Evolutionary conservation across 30 jellyfish, hydroid and myxozoan genomes (phyloP), one percentile per base, ranked within the genome.

Genomic region (Catostylus mosaicus): DNA sequence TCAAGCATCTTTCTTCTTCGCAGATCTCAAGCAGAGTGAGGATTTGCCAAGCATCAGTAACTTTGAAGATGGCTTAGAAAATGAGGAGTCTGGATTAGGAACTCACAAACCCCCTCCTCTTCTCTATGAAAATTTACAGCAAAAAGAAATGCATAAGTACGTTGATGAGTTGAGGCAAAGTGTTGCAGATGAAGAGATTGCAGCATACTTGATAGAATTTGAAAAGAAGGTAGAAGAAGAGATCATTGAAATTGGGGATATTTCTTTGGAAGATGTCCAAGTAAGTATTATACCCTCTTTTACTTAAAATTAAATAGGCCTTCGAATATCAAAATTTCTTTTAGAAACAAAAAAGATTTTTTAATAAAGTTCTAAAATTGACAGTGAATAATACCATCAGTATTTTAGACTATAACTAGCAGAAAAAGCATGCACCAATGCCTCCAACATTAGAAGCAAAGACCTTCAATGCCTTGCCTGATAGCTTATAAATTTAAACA

Each of bases 211-310:
- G 24, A 90, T 60, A 40, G 98, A 93, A 37, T 93, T 93, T 83
- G 98, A 93, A 64, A 71, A 79, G 45, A 90, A 78, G 36, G 88
- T 93, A 26, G 97, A 93, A 30, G 89, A 87, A 31, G 98, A 93
- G 64, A 93, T 93, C 1, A 64, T 93, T 11, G 86, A 88, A 84
- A 87, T 93, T 78, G 98, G 97, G 18, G 93, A 73, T 67, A 93
- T 93, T 51, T 82, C 97, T 0, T 67, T 93, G 57, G 97, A 93
- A 27, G 98, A 93, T 82, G 97, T 93, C 2, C 98, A 93, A 94
- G 98, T 88, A 36, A 34, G 65, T 45, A 35, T n/a, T n/a, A n/a
- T n/a, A n/a, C n/a, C n/a, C n/a, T n/a, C n/a, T n/a, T n/a, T n/a
- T n/a, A n/a, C n/a, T n/a, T n/a, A n/a, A n/a, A n/a, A n/a, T n/a